Evolutionary conservation across 2,113 vertebrate species (phyloP).

Genomic region (Prunella fulvescens): DNA sequence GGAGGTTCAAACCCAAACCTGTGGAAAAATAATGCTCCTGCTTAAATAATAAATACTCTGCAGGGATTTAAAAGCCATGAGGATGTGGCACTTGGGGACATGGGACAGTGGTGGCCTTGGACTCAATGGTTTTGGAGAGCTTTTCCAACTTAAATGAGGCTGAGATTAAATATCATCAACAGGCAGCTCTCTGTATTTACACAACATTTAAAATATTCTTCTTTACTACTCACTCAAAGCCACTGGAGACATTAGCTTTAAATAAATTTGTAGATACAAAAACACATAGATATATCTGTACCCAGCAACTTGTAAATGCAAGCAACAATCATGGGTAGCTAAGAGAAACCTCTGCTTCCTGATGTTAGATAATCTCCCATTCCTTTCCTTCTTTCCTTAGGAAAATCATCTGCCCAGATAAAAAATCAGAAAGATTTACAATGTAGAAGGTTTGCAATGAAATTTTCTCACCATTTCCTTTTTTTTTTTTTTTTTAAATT

Average conservation of each 20-base stretch:
- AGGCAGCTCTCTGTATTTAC: background rate
- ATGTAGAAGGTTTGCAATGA: background rate
- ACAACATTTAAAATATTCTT: background rate
- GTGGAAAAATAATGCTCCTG: background rate
- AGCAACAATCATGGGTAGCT: background rate
- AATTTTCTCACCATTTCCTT: background rate
- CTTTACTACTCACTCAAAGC: background rate
- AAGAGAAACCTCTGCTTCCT: background rate
- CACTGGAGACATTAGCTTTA: background rate
- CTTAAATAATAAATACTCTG: background rate
- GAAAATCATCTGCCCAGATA: background rate
- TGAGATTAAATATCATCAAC: background rate
- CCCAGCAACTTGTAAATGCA: background rate
- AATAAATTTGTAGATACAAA: background rate
- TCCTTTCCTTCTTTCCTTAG: background rate
- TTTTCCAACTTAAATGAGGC: background rate
- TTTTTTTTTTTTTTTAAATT: no score
- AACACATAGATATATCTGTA: background rate
- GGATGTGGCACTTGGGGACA: background rate
- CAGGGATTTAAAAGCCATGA: background rate
- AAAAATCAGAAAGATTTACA: background rate
- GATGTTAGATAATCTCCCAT: background rate
- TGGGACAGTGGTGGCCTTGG: background rate
- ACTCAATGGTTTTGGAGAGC: accelerated
- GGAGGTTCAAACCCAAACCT: background rate